Evolutionary conservation across 2,113 vertebrate genomes (phyloP), one percentile per base, ranked within the genome.

Genomic region (Gallinago paraguaiae): DNA sequence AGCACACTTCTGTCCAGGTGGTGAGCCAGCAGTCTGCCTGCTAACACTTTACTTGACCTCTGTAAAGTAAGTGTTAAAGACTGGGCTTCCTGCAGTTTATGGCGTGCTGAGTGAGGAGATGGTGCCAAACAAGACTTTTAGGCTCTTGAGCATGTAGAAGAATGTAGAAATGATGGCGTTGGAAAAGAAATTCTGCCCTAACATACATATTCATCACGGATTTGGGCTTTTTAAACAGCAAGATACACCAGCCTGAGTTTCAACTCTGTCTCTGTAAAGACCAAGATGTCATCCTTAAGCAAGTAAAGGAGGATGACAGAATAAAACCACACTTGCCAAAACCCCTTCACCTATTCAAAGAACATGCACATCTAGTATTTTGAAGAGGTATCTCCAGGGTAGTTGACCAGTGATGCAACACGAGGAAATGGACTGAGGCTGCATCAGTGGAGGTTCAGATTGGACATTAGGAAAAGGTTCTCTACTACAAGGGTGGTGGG

Each of bases 31-130:
- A 63, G 77, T 13, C 51, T 95, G 64, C 79, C 75, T 74, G 76
- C 88, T 86, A 78, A 61, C 64, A 25, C 82, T 91, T 85, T 31
- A 60, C 71, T 84, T 95, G 90, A 75, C 83, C 87, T 50, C 24
- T 70, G 48, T 43, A 68, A 92, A 91, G 25, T 86, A 82, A 74
- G 70, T 82, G 75, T 93, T 93, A 91, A 95, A 82, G 64, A 86
- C 46, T 57, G 35, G 13, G 64, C 77, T 95, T 93, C 93, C 84
- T 91, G 71, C 70, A 31, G 50, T 92, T 95, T 91, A 86, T 68
- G 61, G 65, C 0, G 1, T 81, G 82, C 56, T 69, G 75, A 87
- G 76, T 37, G 80, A 86, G 39, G 50, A 76, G 64, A 33, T 31
- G 39, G 60, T 91, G 92, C 88, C 88, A 89, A 92, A 51, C 28